A percentile compares a stretch with the other conserved stretches of the same genome.
These are phyloP conservation scores for Drosophila tani DNA, from an alignment of 1,140 invertebrate genomes.

Conservation along the genomic window DNA sequence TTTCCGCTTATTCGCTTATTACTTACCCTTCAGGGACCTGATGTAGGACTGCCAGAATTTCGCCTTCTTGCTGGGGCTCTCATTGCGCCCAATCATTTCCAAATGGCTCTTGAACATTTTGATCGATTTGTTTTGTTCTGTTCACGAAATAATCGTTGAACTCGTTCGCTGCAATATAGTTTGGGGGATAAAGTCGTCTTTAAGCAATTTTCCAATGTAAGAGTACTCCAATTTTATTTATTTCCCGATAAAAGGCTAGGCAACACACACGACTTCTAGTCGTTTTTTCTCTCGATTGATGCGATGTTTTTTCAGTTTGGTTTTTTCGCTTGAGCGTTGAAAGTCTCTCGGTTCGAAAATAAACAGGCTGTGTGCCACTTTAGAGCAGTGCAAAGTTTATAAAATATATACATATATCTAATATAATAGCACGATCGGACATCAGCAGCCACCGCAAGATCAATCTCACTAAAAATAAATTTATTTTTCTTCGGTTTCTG, in stretches of 20 bases:
- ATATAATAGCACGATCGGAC: conserved; percentile 42
- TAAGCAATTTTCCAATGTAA: conserved; percentile 33
- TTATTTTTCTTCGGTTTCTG: conserved; percentile 26
- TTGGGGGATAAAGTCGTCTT: conserved; percentile 24
- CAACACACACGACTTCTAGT: conserved; percentile 35
- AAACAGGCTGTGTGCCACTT: conserved; percentile 82
- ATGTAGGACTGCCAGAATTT: conserved; percentile 97
- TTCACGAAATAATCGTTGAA: conserved; percentile 85
- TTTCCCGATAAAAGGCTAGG: conserved; percentile 27
- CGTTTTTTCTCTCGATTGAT: conserved; percentile 30
- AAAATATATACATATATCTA: conserved; percentile 59
- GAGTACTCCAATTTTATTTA: conserved; percentile 31
- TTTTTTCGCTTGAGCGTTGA: conserved; percentile 58
- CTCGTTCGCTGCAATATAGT: conserved; percentile 89
- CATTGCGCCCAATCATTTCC: conserved; percentile 96
- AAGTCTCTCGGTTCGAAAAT: conserved; percentile 78
- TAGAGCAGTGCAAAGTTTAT: conserved; percentile 72
- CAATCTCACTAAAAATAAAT: conserved; percentile 83
- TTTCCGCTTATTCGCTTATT: not conserved
- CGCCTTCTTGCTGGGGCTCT: conserved; percentile 95
- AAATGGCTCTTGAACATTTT: conserved; percentile 95
- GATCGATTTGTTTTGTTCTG: conserved; percentile 86
- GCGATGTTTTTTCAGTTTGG: conserved; percentile 47
- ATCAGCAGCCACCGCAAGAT: conserved; percentile 62
- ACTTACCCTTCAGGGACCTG: conserved; percentile 93